Conservation (phyloP, 2,113 vertebrate genomes). For the Martes martes region DNA sequence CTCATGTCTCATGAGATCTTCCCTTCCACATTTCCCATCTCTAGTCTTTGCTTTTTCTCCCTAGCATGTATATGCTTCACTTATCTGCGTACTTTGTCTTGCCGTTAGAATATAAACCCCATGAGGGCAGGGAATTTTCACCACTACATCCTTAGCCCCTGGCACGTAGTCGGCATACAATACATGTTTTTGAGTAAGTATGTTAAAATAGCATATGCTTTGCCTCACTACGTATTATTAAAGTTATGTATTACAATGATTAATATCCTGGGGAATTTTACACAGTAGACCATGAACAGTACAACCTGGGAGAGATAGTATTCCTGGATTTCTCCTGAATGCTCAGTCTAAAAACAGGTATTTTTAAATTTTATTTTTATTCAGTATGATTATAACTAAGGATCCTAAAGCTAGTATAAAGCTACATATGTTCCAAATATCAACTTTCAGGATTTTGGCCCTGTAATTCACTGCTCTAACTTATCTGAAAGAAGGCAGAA, state of each 20-base stretch:
- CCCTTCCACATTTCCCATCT: not conserved
- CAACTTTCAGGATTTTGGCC: not conserved
- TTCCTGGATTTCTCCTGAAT: not conserved
- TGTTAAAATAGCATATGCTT: not conserved
- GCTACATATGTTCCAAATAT: not conserved
- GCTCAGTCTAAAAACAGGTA: not conserved
- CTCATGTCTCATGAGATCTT: not conserved
- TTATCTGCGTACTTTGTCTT: not conserved
- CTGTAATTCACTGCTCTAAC: not conserved
- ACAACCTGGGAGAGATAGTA: not conserved
- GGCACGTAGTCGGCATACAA: not conserved
- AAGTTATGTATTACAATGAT: not conserved
- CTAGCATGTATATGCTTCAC: not conserved
- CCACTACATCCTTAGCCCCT: not conserved
- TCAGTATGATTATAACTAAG: not conserved
- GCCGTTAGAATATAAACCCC: not conserved
- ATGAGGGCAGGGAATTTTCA: not conserved
- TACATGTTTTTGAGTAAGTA: not conserved
- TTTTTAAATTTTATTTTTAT: constrained; percentile 21
- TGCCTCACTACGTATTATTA: not conserved
- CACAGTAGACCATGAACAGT: not conserved
- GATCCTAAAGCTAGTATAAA: not conserved
- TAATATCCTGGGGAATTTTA: not conserved
- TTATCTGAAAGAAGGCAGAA: not conserved
- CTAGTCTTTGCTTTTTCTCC: not conserved